Evolutionary conservation across 2,113 vertebrate species (phyloP), one percentile per base, ranked within the genome.

Genomic region (Perca fluviatilis): DNA sequence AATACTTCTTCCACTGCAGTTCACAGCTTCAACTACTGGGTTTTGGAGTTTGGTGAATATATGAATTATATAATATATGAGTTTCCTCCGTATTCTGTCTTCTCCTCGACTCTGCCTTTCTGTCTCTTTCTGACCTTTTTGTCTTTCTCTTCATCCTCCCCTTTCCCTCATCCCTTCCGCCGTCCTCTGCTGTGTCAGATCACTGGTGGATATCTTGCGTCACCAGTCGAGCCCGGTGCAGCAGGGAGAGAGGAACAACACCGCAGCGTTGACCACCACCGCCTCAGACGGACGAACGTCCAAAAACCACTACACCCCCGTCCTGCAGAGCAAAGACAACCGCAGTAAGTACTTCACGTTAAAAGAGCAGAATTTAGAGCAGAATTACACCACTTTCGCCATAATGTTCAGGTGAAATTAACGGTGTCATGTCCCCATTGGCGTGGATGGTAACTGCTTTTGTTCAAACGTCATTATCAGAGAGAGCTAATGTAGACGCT

Each of bases 131-230:
- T 36, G 27, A 36, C 40, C 10, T 67, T 36, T 30, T 11, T 43
- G 40, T 43, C 9, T 43, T 43, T 50, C 33, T 68, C 40, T 56
- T 12, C 46, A 27, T 63, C 21, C 23, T 54, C 30, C 30, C 14
- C n/a, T 2, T 65, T 8, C 13, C 10, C 21, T 23, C 61, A 6
- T 72, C 76, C 21, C 10, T 19, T 23, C 19, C 2, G 53, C 14
- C 10, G 1, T 7, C 68, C 61, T 54, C 58, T 14, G 18, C 79
- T 70, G 25, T 18, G 40, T 69, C 82, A 98, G 97, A 85, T 96
- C 96, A 8, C 94, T 98, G 92, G 97, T 98, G 87, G 97, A 97
- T 60, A 98, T 98, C 76, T 85, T 98, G 36, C 95, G 97, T 56
- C 97, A 97, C 84, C 97, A 98, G 89, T 96, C 96, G 0, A 97